phyloP scores from a whole-genome alignment of 2,113 vertebrate species.

The human (Homo sapiens) region DNA sequence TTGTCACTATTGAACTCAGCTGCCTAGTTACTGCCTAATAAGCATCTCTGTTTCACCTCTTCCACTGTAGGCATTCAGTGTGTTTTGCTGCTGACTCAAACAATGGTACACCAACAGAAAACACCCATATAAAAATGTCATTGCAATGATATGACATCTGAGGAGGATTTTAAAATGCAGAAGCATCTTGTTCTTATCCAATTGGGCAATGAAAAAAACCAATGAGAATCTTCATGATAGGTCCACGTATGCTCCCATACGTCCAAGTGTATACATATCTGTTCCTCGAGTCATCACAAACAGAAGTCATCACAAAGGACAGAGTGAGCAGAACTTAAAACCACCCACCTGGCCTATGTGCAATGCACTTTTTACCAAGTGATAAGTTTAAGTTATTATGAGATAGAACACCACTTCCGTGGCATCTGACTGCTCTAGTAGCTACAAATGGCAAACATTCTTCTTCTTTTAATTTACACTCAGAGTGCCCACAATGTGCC shows the following conservation, averaged over 20 bases:
- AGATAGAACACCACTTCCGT: background rate
- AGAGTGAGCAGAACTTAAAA: background rate
- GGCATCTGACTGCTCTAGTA: background rate
- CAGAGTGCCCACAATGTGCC: background rate
- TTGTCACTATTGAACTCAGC: background rate
- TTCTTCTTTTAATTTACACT: background rate
- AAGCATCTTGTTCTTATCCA: background rate
- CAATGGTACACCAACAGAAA: background rate
- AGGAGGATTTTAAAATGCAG: slow-evolving; percentile 23
- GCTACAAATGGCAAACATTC: background rate
- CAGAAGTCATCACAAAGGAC: background rate
- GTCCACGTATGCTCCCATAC: background rate
- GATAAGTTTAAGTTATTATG: background rate
- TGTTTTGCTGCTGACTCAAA: background rate
- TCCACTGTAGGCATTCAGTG: background rate
- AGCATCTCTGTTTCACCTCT: background rate
- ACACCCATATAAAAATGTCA: background rate
- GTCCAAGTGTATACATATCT: background rate
- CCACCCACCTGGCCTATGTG: background rate
- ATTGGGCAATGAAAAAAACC: background rate
- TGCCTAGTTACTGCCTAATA: background rate
- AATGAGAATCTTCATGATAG: background rate
- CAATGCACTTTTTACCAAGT: background rate
- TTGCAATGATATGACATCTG: background rate
- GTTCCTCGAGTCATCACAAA: background rate